These are phyloP conservation scores for Candidula unifasciata DNA, from an alignment of 2,888 invertebrate genomes.

Conservation along the genomic window DNA sequence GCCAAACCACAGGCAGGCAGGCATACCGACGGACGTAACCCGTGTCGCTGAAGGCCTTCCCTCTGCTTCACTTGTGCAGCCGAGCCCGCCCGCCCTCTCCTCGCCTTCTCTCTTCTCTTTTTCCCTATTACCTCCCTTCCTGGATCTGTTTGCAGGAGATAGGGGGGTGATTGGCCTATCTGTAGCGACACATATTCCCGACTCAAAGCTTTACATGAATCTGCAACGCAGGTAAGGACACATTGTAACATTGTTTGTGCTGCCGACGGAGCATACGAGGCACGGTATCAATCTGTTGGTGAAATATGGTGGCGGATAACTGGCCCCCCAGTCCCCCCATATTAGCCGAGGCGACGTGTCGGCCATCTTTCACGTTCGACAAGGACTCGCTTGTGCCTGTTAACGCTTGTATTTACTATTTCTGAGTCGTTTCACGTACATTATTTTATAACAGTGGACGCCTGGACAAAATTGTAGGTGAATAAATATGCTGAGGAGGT, in stretches of 20 bases:
- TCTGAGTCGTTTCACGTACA: neutral
- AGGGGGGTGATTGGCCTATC: constrained; percentile 18
- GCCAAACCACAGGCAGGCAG: constrained; percentile 18
- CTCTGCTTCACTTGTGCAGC: constrained; percentile 29
- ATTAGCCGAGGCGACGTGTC: constrained; percentile 33
- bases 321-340: constrained; percentile 41
- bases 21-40: neutral
- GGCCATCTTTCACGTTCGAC: constrained; percentile 48
- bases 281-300: neutral
- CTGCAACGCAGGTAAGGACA: constrained; percentile 40
- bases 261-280: neutral
- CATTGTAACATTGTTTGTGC: neutral
- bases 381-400: neutral
- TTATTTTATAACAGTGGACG: neutral
- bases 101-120: constrained; percentile 5
- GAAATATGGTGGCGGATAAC: neutral
- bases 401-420: neutral
- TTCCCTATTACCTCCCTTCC: constrained; percentile 48
- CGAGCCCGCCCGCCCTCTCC: constrained; percentile 18
- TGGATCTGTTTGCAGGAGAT: constrained; percentile 35
- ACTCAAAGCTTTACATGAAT: constrained; percentile 38
- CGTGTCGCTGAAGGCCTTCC: neutral
- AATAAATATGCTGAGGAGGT: neutral
- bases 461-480: neutral
- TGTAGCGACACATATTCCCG: constrained; percentile 13